A percentile compares a stretch with the other conserved stretches of the same genome.
These are phyloP conservation scores for Scaptomyza graminum DNA, from an alignment of 1,140 invertebrate genomes.

Conservation along the genomic window DNA sequence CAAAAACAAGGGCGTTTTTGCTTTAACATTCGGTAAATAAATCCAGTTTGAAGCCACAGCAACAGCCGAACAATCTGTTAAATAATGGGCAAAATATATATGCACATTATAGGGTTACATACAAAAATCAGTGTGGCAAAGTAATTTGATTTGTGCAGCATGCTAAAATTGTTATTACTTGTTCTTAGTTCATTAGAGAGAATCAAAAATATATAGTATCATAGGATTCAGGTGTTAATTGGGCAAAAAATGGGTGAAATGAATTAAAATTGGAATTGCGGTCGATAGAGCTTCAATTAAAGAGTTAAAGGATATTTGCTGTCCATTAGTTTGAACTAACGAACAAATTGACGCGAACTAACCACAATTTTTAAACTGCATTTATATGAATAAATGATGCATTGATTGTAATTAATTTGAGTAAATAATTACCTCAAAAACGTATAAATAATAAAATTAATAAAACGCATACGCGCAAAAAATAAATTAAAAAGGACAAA, in stretches of 20 bases:
- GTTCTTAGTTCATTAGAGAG: too few species aligned
- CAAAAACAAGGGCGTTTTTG: constrained; percentile 29
- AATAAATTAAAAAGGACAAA: too few species aligned
- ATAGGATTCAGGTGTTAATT: background rate
- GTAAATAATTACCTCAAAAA: too few species aligned
- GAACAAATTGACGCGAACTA: background rate
- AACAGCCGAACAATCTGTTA: too few species aligned
- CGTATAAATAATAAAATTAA: too few species aligned
- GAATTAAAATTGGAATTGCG: background rate
- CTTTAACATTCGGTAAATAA: too few species aligned
- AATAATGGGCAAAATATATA: background rate
- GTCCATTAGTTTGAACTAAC: background rate
- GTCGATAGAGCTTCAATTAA: background rate
- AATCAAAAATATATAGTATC: too few species aligned
- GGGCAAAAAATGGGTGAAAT: background rate
- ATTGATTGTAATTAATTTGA: too few species aligned
- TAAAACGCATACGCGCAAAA: too few species aligned
- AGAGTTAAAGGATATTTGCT: too few species aligned
- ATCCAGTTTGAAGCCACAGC: constrained; percentile 3
- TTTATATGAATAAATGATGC: background rate
- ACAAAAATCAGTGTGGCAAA: background rate
- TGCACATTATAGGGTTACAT: too few species aligned
- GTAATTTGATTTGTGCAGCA: background rate
- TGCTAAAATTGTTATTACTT: too few species aligned
- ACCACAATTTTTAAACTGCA: background rate